A percentile compares a stretch with the other conserved stretches of the same genome.
phyloP scores from a whole-genome alignment of 2,888 invertebrate species.

The Drosophila kanekoi region DNA sequence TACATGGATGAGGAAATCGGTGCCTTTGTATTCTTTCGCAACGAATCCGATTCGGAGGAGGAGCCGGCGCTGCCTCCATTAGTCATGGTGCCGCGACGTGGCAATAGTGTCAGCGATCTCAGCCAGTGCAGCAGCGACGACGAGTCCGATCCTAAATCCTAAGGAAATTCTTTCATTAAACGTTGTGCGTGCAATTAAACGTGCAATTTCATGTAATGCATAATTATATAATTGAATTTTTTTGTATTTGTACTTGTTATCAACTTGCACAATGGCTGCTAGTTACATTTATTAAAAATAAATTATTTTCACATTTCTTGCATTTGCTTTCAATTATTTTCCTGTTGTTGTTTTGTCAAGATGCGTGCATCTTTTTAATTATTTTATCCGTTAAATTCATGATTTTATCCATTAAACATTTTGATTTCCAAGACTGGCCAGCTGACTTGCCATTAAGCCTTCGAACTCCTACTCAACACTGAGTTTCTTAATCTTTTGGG shows the following conservation, averaged over 20 bases:
- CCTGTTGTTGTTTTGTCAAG: too few species aligned
- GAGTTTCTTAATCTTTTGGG: too few species aligned
- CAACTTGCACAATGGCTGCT: neutral
- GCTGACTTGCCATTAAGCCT: too few species aligned
- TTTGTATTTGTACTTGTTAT: neutral
- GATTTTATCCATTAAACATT: too few species aligned
- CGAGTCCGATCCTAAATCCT: slow-evolving; percentile 13
- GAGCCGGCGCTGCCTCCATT: neutral
- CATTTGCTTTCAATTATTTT: neutral
- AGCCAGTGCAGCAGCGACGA: slow-evolving; percentile 62
- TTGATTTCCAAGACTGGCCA: too few species aligned
- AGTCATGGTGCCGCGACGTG: slow-evolving; percentile 37
- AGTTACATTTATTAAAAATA: neutral
- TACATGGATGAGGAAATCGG: slow-evolving; percentile 26
- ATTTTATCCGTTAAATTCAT: too few species aligned
- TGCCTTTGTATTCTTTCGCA: neutral
- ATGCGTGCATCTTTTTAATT: too few species aligned
- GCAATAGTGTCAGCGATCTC: slow-evolving; percentile 65
- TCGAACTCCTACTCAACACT: too few species aligned
- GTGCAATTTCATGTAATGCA: slow-evolving; percentile 3
- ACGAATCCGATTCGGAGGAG: slow-evolving; percentile 27
- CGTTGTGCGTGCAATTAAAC: too few species aligned
- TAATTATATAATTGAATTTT: neutral
- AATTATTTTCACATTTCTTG: neutral
- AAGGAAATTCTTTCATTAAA: neutral